Conservation (phyloP, 2,888 invertebrate species). For the Netelia virgata region DNA sequence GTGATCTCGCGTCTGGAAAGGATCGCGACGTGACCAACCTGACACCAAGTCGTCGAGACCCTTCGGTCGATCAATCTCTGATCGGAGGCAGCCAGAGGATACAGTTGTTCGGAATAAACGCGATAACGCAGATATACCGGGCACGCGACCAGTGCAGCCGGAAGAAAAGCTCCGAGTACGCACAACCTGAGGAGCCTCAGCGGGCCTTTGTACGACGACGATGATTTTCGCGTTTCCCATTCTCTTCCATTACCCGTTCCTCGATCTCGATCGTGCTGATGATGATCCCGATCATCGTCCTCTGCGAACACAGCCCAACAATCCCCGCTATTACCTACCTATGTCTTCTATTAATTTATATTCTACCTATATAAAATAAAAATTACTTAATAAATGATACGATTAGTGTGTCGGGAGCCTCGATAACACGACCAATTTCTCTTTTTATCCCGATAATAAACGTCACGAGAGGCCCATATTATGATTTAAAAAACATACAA, state of each 20-base stretch:
- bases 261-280: constrained; percentile 61
- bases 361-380: too few species aligned
- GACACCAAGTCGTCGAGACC: constrained; percentile 93
- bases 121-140: constrained; percentile 90
- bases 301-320: too few species aligned
- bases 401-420: too few species aligned
- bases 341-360: too few species aligned
- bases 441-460: too few species aligned
- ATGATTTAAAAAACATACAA: too few species aligned
- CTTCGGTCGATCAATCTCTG: constrained; percentile 91
- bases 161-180: constrained; percentile 88
- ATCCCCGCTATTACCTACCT: too few species aligned
- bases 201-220: constrained; percentile 85
- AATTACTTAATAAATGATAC: too few species aligned
- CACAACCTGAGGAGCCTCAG: constrained; percentile 88
- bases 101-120: constrained; percentile 90
- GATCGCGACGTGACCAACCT: constrained; percentile 86
- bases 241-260: constrained; percentile 72
- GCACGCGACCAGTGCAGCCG: constrained; percentile 88
- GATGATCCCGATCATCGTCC: too few species aligned
- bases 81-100: constrained; percentile 91
- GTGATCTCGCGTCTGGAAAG: not conserved
- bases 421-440: too few species aligned
- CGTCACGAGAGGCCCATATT: too few species aligned
- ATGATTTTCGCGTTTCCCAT: constrained; percentile 76